Evolutionary conservation across 2,888 invertebrate species (phyloP), one percentile per base, ranked within the genome.

Genomic region (Tetheella fluctuosa): DNA sequence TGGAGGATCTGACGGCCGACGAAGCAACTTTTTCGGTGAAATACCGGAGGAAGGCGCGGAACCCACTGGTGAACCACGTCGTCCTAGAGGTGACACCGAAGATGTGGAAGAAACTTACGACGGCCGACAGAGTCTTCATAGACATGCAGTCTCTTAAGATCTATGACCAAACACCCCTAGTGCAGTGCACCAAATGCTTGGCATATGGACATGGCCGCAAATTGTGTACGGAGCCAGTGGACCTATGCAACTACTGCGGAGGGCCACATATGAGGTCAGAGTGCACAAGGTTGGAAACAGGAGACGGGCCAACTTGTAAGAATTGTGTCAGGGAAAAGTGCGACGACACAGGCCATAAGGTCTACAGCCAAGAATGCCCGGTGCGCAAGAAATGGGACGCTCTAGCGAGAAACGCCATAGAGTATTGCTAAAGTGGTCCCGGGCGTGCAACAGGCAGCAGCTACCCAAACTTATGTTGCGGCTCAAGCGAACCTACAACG

Each of bases 141-240:
- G 64, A 63, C 34, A 23, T 67, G 2, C 63, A 65, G n/a, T 28
- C 57, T 3, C 13, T 60, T 0, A 28, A 3, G 5, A 64, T 63
- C 0, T 57, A n/a, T 4, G 69, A 69, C 58, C 65, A 69, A 25
- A 61, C 69, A 2, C 65, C 67, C 0, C 55, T 69, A 13, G 53
- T 67, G 10, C 66, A 69, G 52, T 69, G 69, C 37, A 15, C 65
- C 1, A 15, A 25, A 1, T 67, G 69, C 59, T 67, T 12, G 62
- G 53, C 1, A n/a, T 65, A 59, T 28, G 69, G 67, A 0, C 64
- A 70, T 39, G 56, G 59, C 10, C 54, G 56, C 13, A 52, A 23
- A 1, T n/a, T 61, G 4, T 70, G 69, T 52, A 58, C n/a, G 10
- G 66, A 63, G 20, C 0, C 34, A 1, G 28, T 13, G 0, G 67